Conservation (phyloP, 1,140 invertebrate genomes). For the Saxidomus purpurata region DNA sequence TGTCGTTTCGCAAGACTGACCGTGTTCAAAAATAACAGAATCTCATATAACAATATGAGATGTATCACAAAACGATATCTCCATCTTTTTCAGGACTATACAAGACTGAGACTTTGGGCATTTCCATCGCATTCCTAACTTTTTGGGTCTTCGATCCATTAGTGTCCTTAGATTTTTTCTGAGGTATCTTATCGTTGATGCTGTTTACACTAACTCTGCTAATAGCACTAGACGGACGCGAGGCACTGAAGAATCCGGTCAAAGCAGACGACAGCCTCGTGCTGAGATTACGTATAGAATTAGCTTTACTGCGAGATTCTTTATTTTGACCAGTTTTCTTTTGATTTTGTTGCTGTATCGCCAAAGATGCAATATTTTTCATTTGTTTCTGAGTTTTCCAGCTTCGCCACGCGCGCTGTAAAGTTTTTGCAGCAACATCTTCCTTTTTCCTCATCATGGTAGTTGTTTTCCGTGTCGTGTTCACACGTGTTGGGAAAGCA, state of each 20-base stretch:
- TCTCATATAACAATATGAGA: neutral
- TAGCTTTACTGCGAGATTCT: constrained; percentile 61
- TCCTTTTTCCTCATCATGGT: constrained; percentile 98
- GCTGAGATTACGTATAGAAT: constrained; percentile 71
- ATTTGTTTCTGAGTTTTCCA: constrained; percentile 83
- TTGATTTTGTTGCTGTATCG: constrained; percentile 77
- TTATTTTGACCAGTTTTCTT: constrained; percentile 55
- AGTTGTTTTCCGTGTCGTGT: constrained; percentile 97
- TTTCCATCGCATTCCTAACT: constrained; percentile 38
- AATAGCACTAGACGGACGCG: constrained; percentile 73
- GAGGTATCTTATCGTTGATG: neutral
- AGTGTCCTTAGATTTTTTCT: neutral
- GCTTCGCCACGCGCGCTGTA: constrained; percentile 91
- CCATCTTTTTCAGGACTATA: constrained; percentile 56
- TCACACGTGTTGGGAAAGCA: constrained; percentile 97
- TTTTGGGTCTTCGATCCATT: constrained; percentile 23
- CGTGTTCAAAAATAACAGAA: neutral
- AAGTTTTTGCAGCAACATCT: constrained; percentile 96
- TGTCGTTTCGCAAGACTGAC: neutral
- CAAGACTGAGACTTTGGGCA: constrained; percentile 62
- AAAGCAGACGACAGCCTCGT: constrained; percentile 75
- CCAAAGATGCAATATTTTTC: constrained; percentile 81
- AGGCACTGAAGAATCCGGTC: constrained; percentile 76
- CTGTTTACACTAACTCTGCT: constrained; percentile 73
- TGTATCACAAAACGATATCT: constrained; percentile 62